A percentile compares a stretch with the other conserved stretches of the same genome.
Conservation (phyloP, 2,797 vertebrate species). For the Spheniscus humboldti region DNA sequence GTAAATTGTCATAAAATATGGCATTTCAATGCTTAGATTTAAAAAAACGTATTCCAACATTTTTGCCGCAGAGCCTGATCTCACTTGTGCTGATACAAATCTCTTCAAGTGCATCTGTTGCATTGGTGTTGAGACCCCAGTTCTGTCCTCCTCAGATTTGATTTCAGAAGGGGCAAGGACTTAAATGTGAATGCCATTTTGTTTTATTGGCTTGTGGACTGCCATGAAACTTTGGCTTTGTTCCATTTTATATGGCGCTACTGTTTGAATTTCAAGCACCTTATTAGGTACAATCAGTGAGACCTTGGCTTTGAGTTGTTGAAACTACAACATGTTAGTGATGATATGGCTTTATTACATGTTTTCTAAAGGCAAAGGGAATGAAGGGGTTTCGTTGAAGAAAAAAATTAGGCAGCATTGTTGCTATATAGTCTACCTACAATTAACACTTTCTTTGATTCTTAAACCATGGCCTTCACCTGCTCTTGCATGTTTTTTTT, state of each 20-base stretch:
- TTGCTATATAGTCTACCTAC: background rate
- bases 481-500: background rate
- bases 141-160: background rate
- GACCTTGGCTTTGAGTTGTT: background rate
- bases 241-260: background rate
- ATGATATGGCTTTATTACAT: background rate
- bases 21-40: background rate
- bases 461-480: background rate
- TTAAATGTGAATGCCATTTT: background rate
- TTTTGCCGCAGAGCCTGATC: background rate
- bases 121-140: background rate
- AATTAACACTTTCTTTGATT: background rate
- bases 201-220: background rate
- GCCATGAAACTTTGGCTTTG: background rate
- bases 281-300: background rate
- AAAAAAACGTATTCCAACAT: fast-evolving
- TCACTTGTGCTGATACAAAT: background rate
- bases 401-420: background rate
- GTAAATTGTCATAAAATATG: background rate
- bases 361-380: background rate
- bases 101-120: background rate
- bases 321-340: background rate
- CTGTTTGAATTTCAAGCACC: background rate
- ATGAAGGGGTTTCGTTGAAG: background rate
- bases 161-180: background rate